A percentile compares a stretch with the other conserved stretches of the same genome.
Conservation (phyloP, 1,140 invertebrate genomes). For the Saccostrea cuccullata region DNA sequence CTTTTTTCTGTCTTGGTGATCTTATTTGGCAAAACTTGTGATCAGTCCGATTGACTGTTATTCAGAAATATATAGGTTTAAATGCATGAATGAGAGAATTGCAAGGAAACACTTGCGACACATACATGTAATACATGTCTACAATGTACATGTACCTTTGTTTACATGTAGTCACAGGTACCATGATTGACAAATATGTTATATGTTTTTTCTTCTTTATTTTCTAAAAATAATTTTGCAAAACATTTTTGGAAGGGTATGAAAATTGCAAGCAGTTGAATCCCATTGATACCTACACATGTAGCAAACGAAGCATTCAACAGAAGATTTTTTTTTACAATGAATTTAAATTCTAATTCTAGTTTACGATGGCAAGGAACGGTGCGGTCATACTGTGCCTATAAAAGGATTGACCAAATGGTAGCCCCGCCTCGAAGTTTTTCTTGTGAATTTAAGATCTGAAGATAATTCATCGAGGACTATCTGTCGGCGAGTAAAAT, state of each 20-base stretch:
- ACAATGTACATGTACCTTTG: background rate
- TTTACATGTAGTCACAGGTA: too few relatives aligned
- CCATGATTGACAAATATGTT: too few relatives aligned
- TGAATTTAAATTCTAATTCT: slow-evolving; percentile 30
- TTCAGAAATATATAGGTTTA: too few relatives aligned
- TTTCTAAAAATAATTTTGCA: background rate
- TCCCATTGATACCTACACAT: background rate
- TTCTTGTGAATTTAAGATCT: slow-evolving; percentile 38
- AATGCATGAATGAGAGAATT: too few relatives aligned
- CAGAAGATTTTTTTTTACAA: background rate
- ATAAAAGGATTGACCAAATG: slow-evolving; percentile 24
- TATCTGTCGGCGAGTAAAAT: slow-evolving; percentile 35
- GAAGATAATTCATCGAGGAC: slow-evolving; percentile 30
- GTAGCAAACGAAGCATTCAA: background rate
- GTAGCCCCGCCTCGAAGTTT: slow-evolving; percentile 1
- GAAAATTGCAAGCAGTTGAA: background rate
- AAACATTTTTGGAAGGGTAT: background rate
- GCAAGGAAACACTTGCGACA: too few relatives aligned
- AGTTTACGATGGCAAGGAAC: slow-evolving; percentile 16
- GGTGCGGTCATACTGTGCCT: background rate
- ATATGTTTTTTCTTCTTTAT: background rate
- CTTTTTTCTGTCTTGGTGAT: too few relatives aligned
- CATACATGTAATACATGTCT: too few relatives aligned
- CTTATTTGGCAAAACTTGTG: too few relatives aligned
- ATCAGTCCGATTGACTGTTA: too few relatives aligned